These are phyloP conservation scores for Phortica magna DNA, from an alignment of 2,888 invertebrate species.

Conservation along the genomic window DNA sequence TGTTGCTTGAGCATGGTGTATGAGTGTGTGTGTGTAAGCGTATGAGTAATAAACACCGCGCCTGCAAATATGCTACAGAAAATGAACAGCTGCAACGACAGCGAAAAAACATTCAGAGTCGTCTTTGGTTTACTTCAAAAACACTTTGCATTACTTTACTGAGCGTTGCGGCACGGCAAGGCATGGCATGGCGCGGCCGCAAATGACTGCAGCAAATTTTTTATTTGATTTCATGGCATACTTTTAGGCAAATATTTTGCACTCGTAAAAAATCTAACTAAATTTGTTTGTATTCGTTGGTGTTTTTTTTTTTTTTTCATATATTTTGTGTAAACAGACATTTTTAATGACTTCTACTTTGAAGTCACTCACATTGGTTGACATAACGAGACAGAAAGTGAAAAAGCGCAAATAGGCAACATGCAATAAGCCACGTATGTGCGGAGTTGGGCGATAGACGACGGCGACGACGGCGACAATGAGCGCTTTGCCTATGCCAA, in stretches of 20 bases:
- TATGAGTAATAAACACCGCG: conserved; percentile 16
- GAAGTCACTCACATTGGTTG: background rate
- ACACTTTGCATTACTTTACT: too few relatives aligned
- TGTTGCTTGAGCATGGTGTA: background rate
- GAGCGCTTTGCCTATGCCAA: conserved; percentile 56
- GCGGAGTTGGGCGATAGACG: background rate
- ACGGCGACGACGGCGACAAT: background rate
- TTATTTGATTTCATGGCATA: conserved; percentile 16
- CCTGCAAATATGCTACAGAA: conserved; percentile 17
- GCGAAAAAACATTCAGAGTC: background rate
- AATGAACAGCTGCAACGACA: background rate
- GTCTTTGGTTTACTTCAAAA: background rate
- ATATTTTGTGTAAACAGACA: too few relatives aligned
- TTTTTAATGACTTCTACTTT: conserved; percentile 19
- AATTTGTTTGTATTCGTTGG: background rate
- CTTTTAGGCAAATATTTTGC: background rate
- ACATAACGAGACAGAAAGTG: background rate
- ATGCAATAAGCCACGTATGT: background rate
- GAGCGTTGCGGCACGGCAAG: too few relatives aligned
- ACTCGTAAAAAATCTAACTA: background rate
- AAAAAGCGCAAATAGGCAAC: conserved; percentile 2
- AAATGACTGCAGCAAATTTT: conserved; percentile 63
- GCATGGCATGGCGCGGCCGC: conserved; percentile 52
- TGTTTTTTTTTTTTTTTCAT: too few relatives aligned
- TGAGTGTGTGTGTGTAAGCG: background rate